These are phyloP conservation scores for Molossus molossus DNA, from an alignment of 2,797 vertebrate species.

Conservation along the genomic window DNA sequence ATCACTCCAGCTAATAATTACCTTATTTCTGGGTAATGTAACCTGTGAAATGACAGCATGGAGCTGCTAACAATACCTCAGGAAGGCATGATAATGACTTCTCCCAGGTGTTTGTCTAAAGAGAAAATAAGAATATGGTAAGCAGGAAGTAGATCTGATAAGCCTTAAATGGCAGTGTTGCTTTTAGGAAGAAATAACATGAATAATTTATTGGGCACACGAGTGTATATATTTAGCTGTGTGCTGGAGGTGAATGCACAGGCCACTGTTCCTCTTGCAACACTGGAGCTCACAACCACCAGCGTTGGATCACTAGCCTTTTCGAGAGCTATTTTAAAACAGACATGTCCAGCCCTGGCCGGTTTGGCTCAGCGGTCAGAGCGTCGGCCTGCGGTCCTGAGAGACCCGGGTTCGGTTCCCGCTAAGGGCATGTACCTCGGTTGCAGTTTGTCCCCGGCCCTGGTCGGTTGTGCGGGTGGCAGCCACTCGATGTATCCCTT, in stretches of 20 bases:
- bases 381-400: no score
- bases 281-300: constrained; percentile 32
- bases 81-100: constrained; percentile 73
- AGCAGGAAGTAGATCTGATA: constrained; percentile 48
- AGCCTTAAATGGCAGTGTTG: constrained; percentile 77
- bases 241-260: not conserved
- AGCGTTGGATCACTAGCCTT: not conserved
- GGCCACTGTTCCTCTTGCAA: constrained; percentile 15
- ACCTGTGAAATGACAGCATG: constrained; percentile 75
- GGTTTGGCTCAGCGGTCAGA: no score
- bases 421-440: no score
- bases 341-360: not conserved
- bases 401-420: no score
- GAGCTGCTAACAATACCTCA: constrained; percentile 58
- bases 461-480: no score
- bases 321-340: constrained; percentile 69
- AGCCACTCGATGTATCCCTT: no score
- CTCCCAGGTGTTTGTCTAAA: constrained; percentile 65
- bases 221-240: constrained; percentile 63
- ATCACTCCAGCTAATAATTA: constrained; percentile 83
- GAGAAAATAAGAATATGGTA: constrained; percentile 50
- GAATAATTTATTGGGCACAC: constrained; percentile 83
- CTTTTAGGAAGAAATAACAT: constrained; percentile 74
- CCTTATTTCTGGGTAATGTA: constrained; percentile 77
- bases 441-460: no score